A percentile compares a stretch with the other conserved stretches of the same genome.
Evolutionary conservation across 2,797 vertebrate genomes (phyloP).

Genomic region (Semaprochilodus insignis): DNA sequence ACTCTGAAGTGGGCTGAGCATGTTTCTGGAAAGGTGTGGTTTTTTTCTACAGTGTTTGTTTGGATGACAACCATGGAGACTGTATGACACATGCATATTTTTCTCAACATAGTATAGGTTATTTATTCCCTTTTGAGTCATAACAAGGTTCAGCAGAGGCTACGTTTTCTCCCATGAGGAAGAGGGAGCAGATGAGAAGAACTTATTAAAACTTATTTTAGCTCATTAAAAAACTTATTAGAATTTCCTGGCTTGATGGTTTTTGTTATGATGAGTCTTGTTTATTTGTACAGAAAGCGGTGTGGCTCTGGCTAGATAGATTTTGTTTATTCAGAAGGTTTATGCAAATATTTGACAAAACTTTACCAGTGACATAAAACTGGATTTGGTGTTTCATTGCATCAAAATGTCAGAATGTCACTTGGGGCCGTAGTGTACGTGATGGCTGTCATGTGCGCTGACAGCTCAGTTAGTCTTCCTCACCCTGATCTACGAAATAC

Average conservation of each 20-base stretch:
- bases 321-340: no score
- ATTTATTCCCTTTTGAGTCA: slow-evolving; percentile 7
- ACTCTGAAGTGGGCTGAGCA: slow-evolving; percentile 33
- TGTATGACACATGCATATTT: slow-evolving; percentile 30
- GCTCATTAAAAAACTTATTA: no score
- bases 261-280: neutral
- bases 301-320: neutral
- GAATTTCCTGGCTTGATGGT: neutral
- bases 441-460: neutral
- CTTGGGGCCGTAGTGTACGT: neutral
- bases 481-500: neutral
- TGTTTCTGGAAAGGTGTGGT: slow-evolving; percentile 14
- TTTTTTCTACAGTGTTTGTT: slow-evolving; percentile 46
- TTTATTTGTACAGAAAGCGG: neutral
- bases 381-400: neutral
- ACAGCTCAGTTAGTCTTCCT: neutral
- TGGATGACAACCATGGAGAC: slow-evolving; percentile 47
- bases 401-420: slow-evolving; percentile 8
- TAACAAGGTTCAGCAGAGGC: neutral
- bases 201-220: neutral
- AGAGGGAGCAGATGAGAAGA: neutral
- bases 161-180: neutral
- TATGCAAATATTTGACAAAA: neutral
- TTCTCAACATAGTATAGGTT: neutral
- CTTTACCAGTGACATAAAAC: neutral